Conservation (phyloP, 2,113 vertebrate species). For the Coptodon bakossiorum region DNA sequence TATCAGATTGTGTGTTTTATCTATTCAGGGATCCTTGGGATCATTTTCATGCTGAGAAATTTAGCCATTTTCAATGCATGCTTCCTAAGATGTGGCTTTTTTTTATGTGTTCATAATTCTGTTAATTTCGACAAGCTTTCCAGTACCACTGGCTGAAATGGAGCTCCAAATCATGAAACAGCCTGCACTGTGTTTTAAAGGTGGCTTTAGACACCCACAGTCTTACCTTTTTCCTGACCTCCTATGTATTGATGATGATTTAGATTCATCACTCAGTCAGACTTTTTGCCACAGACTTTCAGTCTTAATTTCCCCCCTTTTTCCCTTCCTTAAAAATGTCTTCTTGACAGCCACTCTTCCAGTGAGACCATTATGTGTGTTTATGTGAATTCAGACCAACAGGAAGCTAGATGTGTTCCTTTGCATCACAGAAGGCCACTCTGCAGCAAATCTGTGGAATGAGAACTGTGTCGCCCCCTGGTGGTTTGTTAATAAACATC, state of each 20-base stretch:
- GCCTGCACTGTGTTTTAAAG: background rate
- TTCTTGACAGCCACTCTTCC: background rate
- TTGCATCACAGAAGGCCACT: background rate
- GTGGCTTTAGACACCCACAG: background rate
- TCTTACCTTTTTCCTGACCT: background rate
- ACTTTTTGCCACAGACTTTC: background rate
- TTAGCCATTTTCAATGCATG: background rate
- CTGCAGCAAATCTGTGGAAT: background rate
- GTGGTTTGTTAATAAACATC: background rate
- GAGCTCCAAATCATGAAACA: background rate
- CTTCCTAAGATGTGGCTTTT: background rate
- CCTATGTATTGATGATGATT: background rate
- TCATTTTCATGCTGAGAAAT: background rate
- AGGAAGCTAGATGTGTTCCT: background rate
- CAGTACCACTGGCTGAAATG: background rate
- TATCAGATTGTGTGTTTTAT: background rate
- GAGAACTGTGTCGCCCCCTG: background rate
- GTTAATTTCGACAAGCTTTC: background rate
- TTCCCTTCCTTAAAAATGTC: background rate
- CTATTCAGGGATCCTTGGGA: background rate
- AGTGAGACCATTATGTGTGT: background rate
- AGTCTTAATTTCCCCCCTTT: background rate
- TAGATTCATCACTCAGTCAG: background rate
- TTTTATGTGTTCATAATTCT: background rate
- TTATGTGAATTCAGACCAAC: background rate